phyloP scores from a whole-genome alignment of 2,888 invertebrate genomes.

The Limnephilus auricula region DNA sequence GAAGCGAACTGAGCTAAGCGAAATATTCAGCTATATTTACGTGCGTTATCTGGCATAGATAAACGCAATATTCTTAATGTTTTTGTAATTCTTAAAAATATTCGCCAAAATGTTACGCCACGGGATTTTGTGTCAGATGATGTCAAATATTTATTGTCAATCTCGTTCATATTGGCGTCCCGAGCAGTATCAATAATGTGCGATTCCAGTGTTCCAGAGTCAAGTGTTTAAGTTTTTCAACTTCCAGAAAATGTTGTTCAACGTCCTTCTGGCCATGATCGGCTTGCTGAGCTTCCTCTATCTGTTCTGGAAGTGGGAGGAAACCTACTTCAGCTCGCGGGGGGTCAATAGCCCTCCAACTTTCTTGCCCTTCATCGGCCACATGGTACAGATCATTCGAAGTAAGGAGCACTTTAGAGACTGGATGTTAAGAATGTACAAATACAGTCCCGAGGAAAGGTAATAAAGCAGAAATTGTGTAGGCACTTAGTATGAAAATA shows the following conservation, averaged over 20 bases:
- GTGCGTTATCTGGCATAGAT: too few species aligned
- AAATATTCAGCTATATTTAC: too few species aligned
- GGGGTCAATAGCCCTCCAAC: constrained; percentile 68
- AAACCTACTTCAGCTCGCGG: constrained; percentile 67
- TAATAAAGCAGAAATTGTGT: constrained; percentile 66
- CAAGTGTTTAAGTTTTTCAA: background rate
- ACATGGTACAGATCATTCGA: constrained; percentile 68
- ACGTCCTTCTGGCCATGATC: constrained; percentile 4
- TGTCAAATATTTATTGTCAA: too few species aligned
- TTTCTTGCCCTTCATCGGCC: constrained; percentile 69
- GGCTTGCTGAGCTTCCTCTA: background rate
- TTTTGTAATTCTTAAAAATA: too few species aligned
- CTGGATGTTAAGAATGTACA: constrained; percentile 67
- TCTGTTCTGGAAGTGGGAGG: constrained; percentile 46
- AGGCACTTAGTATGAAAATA: too few species aligned
- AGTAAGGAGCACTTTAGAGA: constrained; percentile 67
- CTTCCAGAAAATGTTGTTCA: background rate
- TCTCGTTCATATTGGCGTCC: too few species aligned
- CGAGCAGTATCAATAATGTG: too few species aligned
- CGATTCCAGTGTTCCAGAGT: too few species aligned
- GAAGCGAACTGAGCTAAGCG: too few species aligned
- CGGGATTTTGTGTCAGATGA: too few species aligned
- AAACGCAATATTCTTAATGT: too few species aligned
- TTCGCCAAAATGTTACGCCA: too few species aligned
- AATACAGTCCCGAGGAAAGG: constrained; percentile 69